Percentiles rank a stretch among this genome's conserved stretches.
Evolutionary conservation across 92 coral and sea anemone species (phyloP).

Genomic region (Blastomussa wellsi): DNA sequence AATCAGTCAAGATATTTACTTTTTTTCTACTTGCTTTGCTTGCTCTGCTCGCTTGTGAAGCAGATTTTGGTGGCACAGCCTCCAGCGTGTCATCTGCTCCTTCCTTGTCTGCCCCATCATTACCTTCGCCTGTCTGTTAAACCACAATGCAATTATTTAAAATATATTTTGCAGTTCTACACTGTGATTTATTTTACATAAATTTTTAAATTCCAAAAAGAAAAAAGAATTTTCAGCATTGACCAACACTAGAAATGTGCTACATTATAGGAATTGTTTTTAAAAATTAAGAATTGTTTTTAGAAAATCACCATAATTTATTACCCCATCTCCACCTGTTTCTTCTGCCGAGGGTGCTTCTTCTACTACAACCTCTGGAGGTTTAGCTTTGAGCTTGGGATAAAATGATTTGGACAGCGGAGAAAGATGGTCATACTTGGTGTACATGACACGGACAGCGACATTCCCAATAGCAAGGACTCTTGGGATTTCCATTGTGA

Average conservation of each 20-base stretch:
- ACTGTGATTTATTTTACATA: not conserved
- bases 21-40: slow-evolving; percentile 71
- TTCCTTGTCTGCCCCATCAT: slow-evolving; percentile 45
- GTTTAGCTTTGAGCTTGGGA: slow-evolving; percentile 69
- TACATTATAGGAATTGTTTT: no score
- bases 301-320: no score
- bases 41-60: slow-evolving; percentile 75
- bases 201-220: no score
- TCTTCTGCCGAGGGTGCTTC: slow-evolving; percentile 58
- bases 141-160: not conserved
- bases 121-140: slow-evolving; percentile 50
- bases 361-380: slow-evolving; percentile 60
- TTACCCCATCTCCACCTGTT: slow-evolving; percentile 66
- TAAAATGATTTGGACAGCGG: slow-evolving; percentile 79
- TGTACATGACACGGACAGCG: slow-evolving; percentile 77
- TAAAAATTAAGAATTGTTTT: no score
- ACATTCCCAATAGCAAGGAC: slow-evolving; percentile 80
- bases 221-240: no score
- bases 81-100: slow-evolving; percentile 51
- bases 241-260: no score
- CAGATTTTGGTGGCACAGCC: slow-evolving; percentile 72
- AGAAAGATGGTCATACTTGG: slow-evolving; percentile 88
- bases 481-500: slow-evolving; percentile 82
- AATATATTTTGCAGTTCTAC: not conserved
- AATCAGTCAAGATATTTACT: slow-evolving; percentile 4